Conservation (phyloP, 53 echinoderm and acorn worm genomes). For the Henricia sp. region DNA sequence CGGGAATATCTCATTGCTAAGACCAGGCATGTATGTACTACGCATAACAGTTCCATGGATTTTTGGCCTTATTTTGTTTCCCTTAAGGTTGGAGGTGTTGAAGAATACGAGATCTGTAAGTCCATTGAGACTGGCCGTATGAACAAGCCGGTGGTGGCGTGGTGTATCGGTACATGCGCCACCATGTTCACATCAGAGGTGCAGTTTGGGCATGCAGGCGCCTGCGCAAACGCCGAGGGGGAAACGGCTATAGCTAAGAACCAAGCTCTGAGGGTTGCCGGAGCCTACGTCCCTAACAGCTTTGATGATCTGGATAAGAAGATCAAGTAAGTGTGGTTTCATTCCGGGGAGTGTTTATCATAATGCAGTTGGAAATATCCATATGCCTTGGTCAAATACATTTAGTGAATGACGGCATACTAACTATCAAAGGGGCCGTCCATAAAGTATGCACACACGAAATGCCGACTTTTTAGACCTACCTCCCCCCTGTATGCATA, state of each 20-base stretch:
- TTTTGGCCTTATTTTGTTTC: background rate
- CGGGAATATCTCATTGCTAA: too few species aligned
- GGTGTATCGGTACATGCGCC: conserved; percentile 98
- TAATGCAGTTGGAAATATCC: too few species aligned
- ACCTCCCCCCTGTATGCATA: background rate
- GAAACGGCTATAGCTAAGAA: conserved; percentile 96
- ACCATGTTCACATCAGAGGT: conserved; percentile 98
- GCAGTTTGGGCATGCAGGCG: conserved; percentile 98
- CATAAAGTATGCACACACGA: too few species aligned
- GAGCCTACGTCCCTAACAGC: conserved; percentile 92
- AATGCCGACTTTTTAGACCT: background rate
- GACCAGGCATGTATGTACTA: too few species aligned
- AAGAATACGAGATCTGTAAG: conserved; percentile 90
- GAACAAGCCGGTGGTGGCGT: conserved; percentile 90
- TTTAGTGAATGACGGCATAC: too few species aligned
- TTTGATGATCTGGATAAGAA: conserved; percentile 97
- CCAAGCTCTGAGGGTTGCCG: conserved; percentile 90
- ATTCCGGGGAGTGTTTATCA: too few species aligned
- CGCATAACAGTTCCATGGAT: too few species aligned
- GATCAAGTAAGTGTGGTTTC: conserved; percentile 73
- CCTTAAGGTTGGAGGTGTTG: conserved; percentile 86
- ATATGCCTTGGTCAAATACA: too few species aligned
- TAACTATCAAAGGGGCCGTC: too few species aligned
- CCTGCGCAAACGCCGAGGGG: conserved; percentile 91
- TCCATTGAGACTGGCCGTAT: conserved; percentile 85